A percentile compares a stretch with the other conserved stretches of the same genome.
phyloP scores from a whole-genome alignment of 2,797 vertebrate species.

The Karalla daura region DNA sequence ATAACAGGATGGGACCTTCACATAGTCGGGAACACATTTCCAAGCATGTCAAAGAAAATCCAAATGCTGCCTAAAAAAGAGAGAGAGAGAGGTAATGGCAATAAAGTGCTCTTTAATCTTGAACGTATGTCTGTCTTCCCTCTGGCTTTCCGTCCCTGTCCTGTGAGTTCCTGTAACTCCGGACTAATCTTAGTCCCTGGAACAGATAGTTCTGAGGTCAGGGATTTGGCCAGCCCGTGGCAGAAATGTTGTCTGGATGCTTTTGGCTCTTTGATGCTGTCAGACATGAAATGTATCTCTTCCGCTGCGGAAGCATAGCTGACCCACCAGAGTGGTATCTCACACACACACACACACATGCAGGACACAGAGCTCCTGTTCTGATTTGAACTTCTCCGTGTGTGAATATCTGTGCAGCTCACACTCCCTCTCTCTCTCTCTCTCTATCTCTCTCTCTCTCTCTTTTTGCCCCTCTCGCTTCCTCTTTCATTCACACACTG shows the following conservation, averaged over 20 bases:
- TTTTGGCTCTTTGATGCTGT: slow-evolving; percentile 35
- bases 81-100: background rate
- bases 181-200: slow-evolving; percentile 51
- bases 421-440: background rate
- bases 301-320: slow-evolving; percentile 27
- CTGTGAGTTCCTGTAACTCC: slow-evolving; percentile 10
- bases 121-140: background rate
- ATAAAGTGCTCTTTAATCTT: background rate
- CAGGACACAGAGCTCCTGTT: background rate
- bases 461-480: background rate
- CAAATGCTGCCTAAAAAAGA: background rate
- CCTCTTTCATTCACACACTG: background rate
- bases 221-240: slow-evolving; percentile 13
- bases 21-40: no score
- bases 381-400: background rate
- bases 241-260: slow-evolving; percentile 44
- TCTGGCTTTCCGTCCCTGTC: background rate
- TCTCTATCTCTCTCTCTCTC: background rate
- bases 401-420: background rate
- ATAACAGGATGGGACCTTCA: no score
- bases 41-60: background rate
- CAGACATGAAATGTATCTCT: slow-evolving; percentile 45
- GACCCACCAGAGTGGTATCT: slow-evolving; percentile 2
- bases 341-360: background rate
- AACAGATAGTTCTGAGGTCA: slow-evolving; percentile 54